Percentiles rank a stretch among this genome's conserved stretches.
Conservation (phyloP, 2,113 vertebrate species). For the Clinocottus analis region DNA sequence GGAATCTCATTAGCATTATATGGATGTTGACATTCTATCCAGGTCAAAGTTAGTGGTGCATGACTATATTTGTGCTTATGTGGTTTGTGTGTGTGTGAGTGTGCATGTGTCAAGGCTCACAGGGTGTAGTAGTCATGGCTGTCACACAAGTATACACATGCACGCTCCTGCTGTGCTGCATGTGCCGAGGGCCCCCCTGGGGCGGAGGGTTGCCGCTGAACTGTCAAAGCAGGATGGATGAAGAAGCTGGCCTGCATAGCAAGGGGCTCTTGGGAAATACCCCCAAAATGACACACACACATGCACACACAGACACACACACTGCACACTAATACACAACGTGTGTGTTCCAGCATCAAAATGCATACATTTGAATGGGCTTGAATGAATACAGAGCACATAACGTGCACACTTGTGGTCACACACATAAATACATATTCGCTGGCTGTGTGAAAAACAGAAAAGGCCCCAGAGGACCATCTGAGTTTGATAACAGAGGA, state of each 20-base stretch:
- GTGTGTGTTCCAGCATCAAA: conserved; percentile 24
- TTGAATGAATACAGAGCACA: conserved; percentile 14
- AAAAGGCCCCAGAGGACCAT: conserved; percentile 48
- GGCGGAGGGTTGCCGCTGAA: conserved; percentile 63
- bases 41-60: conserved; percentile 70
- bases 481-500: conserved; percentile 60
- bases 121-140: conserved; percentile 62
- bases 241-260: conserved; percentile 79
- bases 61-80: conserved; percentile 71
- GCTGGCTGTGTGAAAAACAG: conserved; percentile 27
- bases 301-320: conserved; percentile 18
- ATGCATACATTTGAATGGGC: conserved; percentile 50
- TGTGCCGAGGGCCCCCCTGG: conserved; percentile 60
- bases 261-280: conserved; percentile 79
- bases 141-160: conserved; percentile 47
- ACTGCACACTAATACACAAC: conserved; percentile 30
- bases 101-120: conserved; percentile 57
- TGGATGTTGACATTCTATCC: conserved; percentile 66
- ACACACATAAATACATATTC: neutral
- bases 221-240: conserved; percentile 80
- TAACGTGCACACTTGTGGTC: neutral
- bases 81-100: conserved; percentile 51
- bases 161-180: conserved; percentile 49
- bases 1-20: conserved; percentile 65
- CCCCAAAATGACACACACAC: conserved; percentile 64